Percentiles rank a stretch among this genome's conserved stretches.
These are phyloP conservation scores for Bombus waltoni DNA, from an alignment of 1,140 invertebrate genomes.

Conservation along the genomic window DNA sequence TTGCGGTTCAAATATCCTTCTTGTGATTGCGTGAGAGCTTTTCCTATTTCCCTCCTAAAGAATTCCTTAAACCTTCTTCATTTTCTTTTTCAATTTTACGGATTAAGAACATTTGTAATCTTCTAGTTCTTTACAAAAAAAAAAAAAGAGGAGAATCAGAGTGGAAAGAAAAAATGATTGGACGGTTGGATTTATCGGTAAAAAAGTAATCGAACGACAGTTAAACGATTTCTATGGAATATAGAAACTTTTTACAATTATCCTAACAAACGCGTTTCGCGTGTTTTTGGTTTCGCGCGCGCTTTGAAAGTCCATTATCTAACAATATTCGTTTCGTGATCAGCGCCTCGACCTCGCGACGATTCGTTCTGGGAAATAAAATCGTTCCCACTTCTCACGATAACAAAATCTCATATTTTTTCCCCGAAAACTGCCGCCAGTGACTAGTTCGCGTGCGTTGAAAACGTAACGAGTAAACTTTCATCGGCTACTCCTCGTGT, in stretches of 20 bases:
- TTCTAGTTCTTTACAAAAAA: too few relatives aligned
- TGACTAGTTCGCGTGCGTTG: background rate
- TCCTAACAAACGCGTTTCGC: constrained; percentile 4
- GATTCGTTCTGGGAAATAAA: background rate
- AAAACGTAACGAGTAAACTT: constrained; percentile 37
- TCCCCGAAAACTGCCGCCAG: background rate
- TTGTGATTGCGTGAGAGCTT: background rate
- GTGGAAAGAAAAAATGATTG: too few relatives aligned
- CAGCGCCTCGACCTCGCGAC: background rate
- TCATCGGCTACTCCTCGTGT: background rate
- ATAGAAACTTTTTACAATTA: constrained; percentile 5
- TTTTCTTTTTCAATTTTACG: background rate
- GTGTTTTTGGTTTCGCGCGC: background rate
- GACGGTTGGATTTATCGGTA: background rate
- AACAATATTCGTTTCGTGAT: constrained; percentile 15
- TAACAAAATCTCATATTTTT: constrained; percentile 7
- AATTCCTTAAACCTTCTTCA: background rate
- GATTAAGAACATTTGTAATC: background rate
- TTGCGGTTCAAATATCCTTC: background rate
- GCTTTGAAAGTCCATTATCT: constrained; percentile 27
- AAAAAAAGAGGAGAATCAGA: background rate
- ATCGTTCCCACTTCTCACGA: background rate
- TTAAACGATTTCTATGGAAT: background rate
- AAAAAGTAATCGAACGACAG: background rate
- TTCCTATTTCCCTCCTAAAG: background rate